These are phyloP conservation scores for Motacilla tschutschensis DNA, from an alignment of 2,113 vertebrate species.

Conservation along the genomic window DNA sequence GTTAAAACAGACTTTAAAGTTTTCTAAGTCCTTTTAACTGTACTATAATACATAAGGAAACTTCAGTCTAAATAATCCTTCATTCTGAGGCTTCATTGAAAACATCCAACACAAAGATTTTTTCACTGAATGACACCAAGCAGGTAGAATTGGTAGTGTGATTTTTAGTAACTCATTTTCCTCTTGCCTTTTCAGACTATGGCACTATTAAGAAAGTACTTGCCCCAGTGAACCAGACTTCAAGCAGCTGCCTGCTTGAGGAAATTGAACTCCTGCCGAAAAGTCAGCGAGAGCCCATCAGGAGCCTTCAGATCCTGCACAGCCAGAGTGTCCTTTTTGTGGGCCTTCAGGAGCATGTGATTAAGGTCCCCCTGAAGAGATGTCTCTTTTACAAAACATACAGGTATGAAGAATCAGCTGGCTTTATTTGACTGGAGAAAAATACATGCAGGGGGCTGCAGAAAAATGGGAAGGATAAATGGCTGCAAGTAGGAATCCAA, in stretches of 20 bases:
- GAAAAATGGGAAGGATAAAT: not conserved
- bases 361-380: constrained; percentile 92
- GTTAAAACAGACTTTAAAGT: not conserved
- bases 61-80: not conserved
- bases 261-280: constrained; percentile 89
- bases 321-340: constrained; percentile 92
- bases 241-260: constrained; percentile 89
- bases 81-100: not conserved
- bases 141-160: not conserved
- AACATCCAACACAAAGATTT: not conserved
- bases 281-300: constrained; percentile 81
- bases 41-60: not conserved
- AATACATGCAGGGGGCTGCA: rapidly evolving
- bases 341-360: constrained; percentile 88
- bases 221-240: constrained; percentile 85
- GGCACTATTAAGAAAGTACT: constrained; percentile 95
- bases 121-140: not conserved
- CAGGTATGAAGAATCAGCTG: constrained; percentile 74
- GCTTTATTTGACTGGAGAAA: not conserved
- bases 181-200: constrained; percentile 79
- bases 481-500: not conserved
- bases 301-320: constrained; percentile 91
- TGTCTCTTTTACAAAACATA: constrained; percentile 88
- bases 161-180: not conserved
- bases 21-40: not conserved